Evolutionary conservation across 2,888 invertebrate genomes (phyloP), one percentile per base, ranked within the genome.

Genomic region (Nymphalis urticae): DNA sequence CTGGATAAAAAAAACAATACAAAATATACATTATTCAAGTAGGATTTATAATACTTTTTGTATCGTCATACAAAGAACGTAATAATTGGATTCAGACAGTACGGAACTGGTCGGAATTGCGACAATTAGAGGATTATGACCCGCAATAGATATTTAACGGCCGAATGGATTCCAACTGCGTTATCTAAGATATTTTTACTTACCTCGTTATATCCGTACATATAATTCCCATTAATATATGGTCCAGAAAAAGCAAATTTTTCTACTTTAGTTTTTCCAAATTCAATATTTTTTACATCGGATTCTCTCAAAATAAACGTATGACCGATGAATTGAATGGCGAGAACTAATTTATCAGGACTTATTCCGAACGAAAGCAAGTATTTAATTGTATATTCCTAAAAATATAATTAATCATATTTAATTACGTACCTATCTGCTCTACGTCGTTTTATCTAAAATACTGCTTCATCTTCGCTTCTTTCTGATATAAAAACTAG

Each of bases 131-230:
- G 2, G 21, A 21, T 32, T 6, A 32, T 32, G 27, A 6, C 27
- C 27, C 5, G 27, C 27, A 32, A 6, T 32, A 32, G 27, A 32
- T 27, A 27, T 32, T 32, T 1, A 32, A 32, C 5, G 27, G 27
- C n/a, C n/a, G n/a, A n/a, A n/a, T n/a, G n/a, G 5, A 27, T 32
- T 32, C 27, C 27, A 6, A 32, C 27, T 32, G 6, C 27, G 32
- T 32, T 32, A 51, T 51, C 17, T 13, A 8, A 50, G 24, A 13
- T 17, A 27, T 17, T 36, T 19, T 54, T 4, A 42, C 75, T 81
- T 81, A 96, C 96, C 94, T 97, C 97, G 83, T 97, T 97, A 82
- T 96, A 97, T 3, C 97, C 97, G 87, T 97, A 94, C 76, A 97
- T 97, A 0, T 97, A n/a, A n/a, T 97, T 75, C 95, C 94, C 83